Evolutionary conservation across 2,113 vertebrate species (phyloP).

Genomic region (cattle (Bos taurus)): ARS-UCD2.0 NC_037330.1:3702001-3702500

Average conservation of each 20-base stretch:
- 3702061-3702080: too few relatives aligned
- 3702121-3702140: accelerated
- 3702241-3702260: not conserved
- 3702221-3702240: not conserved
- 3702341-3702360: accelerated
- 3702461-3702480: not conserved
- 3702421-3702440: not conserved
- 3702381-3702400: not conserved
- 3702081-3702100: accelerated
- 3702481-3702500: not conserved
- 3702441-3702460: accelerated
- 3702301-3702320: not conserved
- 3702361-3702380: not conserved
- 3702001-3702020: not conserved
- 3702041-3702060: not conserved
- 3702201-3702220: accelerated
- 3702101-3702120: too few relatives aligned
- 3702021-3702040: not conserved
- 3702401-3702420: not conserved
- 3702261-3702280: too few relatives aligned
- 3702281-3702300: not conserved
- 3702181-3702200: not conserved
- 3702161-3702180: accelerated
- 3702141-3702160: not conserved
- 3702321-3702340: accelerated